Percentiles rank a stretch among this genome's conserved stretches.
Evolutionary conservation across 2,113 vertebrate species (phyloP).

Genomic region (Acanthisitta chloris): DNA sequence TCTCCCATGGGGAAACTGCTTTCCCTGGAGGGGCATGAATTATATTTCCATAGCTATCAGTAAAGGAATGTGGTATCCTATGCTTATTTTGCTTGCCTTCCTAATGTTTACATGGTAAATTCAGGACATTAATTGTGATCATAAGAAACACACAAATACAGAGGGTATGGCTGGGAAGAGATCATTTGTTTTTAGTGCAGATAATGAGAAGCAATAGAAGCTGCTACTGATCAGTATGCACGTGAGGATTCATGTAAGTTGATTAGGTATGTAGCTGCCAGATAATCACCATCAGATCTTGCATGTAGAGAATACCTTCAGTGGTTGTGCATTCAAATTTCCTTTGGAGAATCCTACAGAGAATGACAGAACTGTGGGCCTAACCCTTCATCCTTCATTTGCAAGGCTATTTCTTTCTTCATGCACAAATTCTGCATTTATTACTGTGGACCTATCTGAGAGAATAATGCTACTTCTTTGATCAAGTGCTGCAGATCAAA

Average conservation of each 20-base stretch:
- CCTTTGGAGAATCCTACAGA: neutral
- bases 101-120: neutral
- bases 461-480: neutral
- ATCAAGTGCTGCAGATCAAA: neutral
- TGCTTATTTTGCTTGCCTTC: neutral
- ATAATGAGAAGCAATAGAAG: constrained; percentile 1
- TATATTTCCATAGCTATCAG: neutral
- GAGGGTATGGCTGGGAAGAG: neutral
- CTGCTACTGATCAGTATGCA: neutral
- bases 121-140: neutral
- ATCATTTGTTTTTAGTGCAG: neutral
- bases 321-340: neutral
- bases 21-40: neutral
- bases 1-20: neutral
- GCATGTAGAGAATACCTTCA: neutral
- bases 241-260: neutral
- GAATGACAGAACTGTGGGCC: neutral
- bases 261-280: neutral
- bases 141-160: neutral
- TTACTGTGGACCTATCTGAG: neutral
- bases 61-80: neutral
- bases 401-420: neutral
- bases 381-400: neutral
- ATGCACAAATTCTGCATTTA: neutral
- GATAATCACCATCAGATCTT: neutral